Conservation (phyloP, 2,888 invertebrate species). For the Disparrhopalites patrizii region DNA sequence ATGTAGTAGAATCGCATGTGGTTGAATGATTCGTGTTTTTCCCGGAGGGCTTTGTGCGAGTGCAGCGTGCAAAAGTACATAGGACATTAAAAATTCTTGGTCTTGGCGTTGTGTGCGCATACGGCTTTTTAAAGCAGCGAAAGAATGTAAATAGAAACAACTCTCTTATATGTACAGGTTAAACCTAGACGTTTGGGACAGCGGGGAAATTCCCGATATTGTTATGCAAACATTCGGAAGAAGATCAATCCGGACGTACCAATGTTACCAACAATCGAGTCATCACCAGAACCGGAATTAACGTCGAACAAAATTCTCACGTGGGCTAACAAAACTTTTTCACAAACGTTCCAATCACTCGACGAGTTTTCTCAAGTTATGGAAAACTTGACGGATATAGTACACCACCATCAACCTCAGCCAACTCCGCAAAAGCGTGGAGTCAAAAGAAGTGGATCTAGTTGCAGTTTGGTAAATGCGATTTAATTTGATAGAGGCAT, state of each 20-base stretch:
- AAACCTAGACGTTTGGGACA: conserved; percentile 44
- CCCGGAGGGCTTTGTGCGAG: no score
- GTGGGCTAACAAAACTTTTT: conserved; percentile 23
- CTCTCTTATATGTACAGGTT: conserved; percentile 20
- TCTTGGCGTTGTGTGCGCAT: no score
- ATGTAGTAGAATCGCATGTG: no score
- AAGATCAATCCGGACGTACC: conserved; percentile 29
- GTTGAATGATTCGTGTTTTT: no score
- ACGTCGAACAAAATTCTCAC: conserved; percentile 21
- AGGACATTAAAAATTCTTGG: no score
- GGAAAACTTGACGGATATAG: conserved; percentile 21
- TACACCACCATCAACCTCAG: conserved; percentile 22
- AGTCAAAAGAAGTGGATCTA: conserved; percentile 26
- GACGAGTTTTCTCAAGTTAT: conserved; percentile 27
- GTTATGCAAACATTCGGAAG: conserved; percentile 45
- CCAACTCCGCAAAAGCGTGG: conserved; percentile 23
- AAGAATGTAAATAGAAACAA: no score
- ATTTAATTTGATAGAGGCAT: no score
- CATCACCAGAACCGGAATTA: conserved; percentile 7
- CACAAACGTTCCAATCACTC: conserved; percentile 22
- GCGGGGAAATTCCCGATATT: conserved; percentile 41
- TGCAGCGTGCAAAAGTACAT: no score
- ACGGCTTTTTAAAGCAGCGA: no score
- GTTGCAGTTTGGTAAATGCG: conserved; percentile 28
- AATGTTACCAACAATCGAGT: conserved; percentile 19